Evolutionary conservation across 2,888 invertebrate genomes (phyloP).

Genomic region (Tyria jacobaeae): DNA sequence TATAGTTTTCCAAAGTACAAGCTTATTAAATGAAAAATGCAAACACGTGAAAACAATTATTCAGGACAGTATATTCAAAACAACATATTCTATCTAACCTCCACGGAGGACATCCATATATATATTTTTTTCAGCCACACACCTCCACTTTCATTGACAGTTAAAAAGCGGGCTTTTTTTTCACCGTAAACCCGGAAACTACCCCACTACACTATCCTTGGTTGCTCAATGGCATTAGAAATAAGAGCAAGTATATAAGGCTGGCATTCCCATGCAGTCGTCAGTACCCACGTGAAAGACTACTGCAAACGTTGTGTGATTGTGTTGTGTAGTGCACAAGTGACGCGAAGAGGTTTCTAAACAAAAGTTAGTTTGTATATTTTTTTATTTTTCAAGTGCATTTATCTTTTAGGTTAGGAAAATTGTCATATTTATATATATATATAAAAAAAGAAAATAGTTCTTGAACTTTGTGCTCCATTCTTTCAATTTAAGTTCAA

Average conservation of each 20-base stretch:
- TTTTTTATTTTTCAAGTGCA: slow-evolving; percentile 13
- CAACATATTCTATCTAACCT: neutral
- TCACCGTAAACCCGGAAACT: slow-evolving; percentile 50
- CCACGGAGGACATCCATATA: neutral
- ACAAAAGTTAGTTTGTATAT: slow-evolving; percentile 45
- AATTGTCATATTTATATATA: neutral
- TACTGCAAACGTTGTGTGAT: slow-evolving; percentile 34
- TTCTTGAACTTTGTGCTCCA: neutral
- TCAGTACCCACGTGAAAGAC: slow-evolving; percentile 44
- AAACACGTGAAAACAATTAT: too few species aligned
- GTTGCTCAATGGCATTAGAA: slow-evolving; percentile 50
- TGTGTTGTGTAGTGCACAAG: slow-evolving; percentile 45
- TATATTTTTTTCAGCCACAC: neutral
- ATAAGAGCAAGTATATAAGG: slow-evolving; percentile 67
- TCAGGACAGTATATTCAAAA: neutral
- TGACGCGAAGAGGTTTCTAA: slow-evolving; percentile 19
- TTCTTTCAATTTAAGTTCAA: neutral
- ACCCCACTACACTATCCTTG: slow-evolving; percentile 54
- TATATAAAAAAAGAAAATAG: neutral
- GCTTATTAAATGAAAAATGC: too few species aligned
- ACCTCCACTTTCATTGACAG: neutral
- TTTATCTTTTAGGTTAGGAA: neutral
- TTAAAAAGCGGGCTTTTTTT: slow-evolving; percentile 10
- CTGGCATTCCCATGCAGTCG: slow-evolving; percentile 21
- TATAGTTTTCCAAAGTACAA: too few species aligned